Conservation (phyloP, 2,888 invertebrate species). For the Adelognathus sp. region DNA sequence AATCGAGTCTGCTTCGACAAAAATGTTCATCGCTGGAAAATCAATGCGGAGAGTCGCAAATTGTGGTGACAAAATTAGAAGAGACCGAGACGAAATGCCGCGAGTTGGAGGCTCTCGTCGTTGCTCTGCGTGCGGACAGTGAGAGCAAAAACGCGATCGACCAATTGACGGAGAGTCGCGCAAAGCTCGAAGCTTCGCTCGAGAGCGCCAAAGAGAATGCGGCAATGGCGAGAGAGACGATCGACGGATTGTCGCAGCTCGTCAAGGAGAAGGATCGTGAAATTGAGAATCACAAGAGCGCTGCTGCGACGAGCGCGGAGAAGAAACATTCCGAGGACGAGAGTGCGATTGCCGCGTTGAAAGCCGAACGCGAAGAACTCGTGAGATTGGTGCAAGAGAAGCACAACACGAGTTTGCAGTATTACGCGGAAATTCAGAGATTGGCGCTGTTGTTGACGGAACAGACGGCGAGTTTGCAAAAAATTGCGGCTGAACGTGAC, state of each 20-base stretch:
- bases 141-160: slow-evolving; percentile 70
- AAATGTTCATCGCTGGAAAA: neutral
- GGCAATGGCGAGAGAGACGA: slow-evolving; percentile 75
- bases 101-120: slow-evolving; percentile 30
- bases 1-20: slow-evolving; percentile 3
- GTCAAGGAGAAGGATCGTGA: slow-evolving; percentile 80
- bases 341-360: slow-evolving; percentile 70
- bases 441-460: slow-evolving; percentile 83
- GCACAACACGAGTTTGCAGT: slow-evolving; percentile 92
- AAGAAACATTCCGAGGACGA: slow-evolving; percentile 58
- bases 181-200: slow-evolving; percentile 67
- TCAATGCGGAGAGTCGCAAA: slow-evolving; percentile 34
- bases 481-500: slow-evolving; percentile 82
- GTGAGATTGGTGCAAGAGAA: slow-evolving; percentile 89
- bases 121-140: neutral
- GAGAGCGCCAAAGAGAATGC: slow-evolving; percentile 73
- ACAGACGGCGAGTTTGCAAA: slow-evolving; percentile 72
- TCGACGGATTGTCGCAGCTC: slow-evolving; percentile 77
- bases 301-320: slow-evolving; percentile 33
- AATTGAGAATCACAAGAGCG: slow-evolving; percentile 70
- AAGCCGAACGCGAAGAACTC: slow-evolving; percentile 86
- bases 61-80: slow-evolving; percentile 22
- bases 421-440: slow-evolving; percentile 93
- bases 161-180: slow-evolving; percentile 58
- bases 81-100: slow-evolving; percentile 22